These are phyloP conservation scores for Macrosteles quadrilineatus DNA, from an alignment of 1,140 invertebrate genomes.

Conservation along the genomic window DNA sequence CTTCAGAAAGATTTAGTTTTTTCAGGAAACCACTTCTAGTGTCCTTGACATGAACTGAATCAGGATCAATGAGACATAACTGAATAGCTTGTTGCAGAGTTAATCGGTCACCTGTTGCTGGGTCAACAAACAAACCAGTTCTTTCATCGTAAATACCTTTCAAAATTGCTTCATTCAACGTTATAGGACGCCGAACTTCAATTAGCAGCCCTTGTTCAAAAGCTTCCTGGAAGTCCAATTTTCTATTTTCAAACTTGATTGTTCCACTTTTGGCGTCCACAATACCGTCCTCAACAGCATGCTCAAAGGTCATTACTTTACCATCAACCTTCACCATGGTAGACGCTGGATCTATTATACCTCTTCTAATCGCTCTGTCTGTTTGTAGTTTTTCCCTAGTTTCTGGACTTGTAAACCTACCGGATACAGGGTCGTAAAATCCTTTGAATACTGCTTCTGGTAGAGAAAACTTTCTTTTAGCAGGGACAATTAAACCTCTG, in stretches of 20 bases:
- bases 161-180: slow-evolving; percentile 78
- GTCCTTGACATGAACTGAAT: slow-evolving; percentile 83
- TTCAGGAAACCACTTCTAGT: slow-evolving; percentile 71
- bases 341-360: slow-evolving; percentile 77
- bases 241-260: slow-evolving; percentile 59
- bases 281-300: slow-evolving; percentile 76
- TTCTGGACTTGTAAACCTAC: slow-evolving; percentile 68
- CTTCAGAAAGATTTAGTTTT: slow-evolving; percentile 73
- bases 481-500: slow-evolving; percentile 75
- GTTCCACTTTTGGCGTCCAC: slow-evolving; percentile 73
- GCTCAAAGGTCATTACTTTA: slow-evolving; percentile 74
- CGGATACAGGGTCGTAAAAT: slow-evolving; percentile 73
- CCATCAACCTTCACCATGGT: slow-evolving; percentile 75
- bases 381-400: slow-evolving; percentile 73
- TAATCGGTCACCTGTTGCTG: slow-evolving; percentile 71
- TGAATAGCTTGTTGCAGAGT: slow-evolving; percentile 73
- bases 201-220: slow-evolving; percentile 80
- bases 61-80: slow-evolving; percentile 73
- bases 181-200: slow-evolving; percentile 77
- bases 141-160: slow-evolving; percentile 80
- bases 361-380: slow-evolving; percentile 73
- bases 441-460: slow-evolving; percentile 86
- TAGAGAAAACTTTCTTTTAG: slow-evolving; percentile 78
- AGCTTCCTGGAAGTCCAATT: slow-evolving; percentile 81
- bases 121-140: slow-evolving; percentile 77